phyloP scores from a whole-genome alignment of 2,888 invertebrate species.

The Choreutis nemorana region DNA sequence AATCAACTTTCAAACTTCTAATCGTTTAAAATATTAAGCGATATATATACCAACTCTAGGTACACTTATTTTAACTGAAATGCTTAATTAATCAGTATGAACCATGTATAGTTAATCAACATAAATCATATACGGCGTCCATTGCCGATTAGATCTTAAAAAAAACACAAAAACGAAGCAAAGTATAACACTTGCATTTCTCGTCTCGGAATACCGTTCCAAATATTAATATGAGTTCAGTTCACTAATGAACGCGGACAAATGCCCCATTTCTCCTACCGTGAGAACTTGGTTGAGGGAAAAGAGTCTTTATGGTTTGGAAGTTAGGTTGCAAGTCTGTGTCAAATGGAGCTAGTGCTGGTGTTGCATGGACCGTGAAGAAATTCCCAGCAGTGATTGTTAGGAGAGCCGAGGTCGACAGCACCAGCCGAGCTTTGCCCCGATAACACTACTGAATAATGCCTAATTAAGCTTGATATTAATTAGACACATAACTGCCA shows the following conservation, averaged over 20 bases:
- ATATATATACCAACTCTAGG: too few species aligned
- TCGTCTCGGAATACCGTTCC: constrained; percentile 45
- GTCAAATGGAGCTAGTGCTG: constrained; percentile 16
- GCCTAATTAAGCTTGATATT: constrained; percentile 54
- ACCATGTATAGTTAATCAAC: too few species aligned
- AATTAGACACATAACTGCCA: constrained; percentile 25
- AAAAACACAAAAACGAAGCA: constrained; percentile 2
- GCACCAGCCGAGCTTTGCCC: constrained; percentile 17
- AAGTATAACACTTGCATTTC: constrained; percentile 12
- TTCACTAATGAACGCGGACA: constrained; percentile 38
- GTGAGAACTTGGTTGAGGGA: too few species aligned
- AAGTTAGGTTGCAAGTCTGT: background rate
- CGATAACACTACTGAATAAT: constrained; percentile 28
- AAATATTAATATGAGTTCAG: constrained; percentile 52
- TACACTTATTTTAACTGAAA: too few species aligned
- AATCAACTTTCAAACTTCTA: too few species aligned
- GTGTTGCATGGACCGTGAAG: constrained; percentile 29
- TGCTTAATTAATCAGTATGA: too few species aligned
- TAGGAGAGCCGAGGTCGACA: constrained; percentile 23
- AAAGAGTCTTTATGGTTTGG: too few species aligned
- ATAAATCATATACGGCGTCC: too few species aligned
- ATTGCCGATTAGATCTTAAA: too few species aligned
- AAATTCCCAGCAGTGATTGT: constrained; percentile 26
- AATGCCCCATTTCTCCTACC: constrained; percentile 11
- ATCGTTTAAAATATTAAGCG: too few species aligned